Base-by-base conservation (phyloP, 2,888 invertebrate genomes). In the Pedicia rivosa region DNA sequence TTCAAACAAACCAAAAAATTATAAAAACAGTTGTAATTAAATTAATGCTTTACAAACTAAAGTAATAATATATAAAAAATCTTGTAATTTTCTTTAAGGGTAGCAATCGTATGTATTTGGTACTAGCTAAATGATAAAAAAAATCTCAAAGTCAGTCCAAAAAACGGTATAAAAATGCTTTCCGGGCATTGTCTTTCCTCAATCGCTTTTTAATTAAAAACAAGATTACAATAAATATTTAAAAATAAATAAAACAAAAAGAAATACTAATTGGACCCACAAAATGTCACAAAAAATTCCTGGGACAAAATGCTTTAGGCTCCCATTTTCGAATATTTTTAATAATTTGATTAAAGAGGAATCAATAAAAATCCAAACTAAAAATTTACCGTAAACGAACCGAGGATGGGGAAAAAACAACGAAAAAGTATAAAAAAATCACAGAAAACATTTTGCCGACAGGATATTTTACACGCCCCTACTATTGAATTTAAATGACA, bases 371-470 rank as follows among this genome's bases (percentile, higher is more conserved):
- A n/a, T n/a, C n/a, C n/a, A n/a, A n/a, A n/a, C n/a, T 28, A 28
- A 28, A 14, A 28, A 28, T 17, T 12, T 17, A 10, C 17, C 17
- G 6, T 4, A 2, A 16, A n/a, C 17, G 30, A 16, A 17, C 17
- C n/a, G 16, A 12, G 12, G 16, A 3, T 30, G 4, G 30, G 3
- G 8, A 8, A 8, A n/a, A 24, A 10, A n/a, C 4, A 24, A 10
- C 24, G 8, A 9, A 9, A 16, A n/a, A 24, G 10, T 8, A 30
- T 28, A 33, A 38, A 42, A 41, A 36, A 40, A 42, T 30, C 40
- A n/a, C n/a, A n/a, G n/a, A n/a, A n/a, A 44, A 42, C 43, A 44
- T 44, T 42, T 42, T 42, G 42, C 40, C 42, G 36, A 33, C 31
- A 36, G 20, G 39, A 44, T 42, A 40, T 33, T 38, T 42, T 41